Evolutionary conservation across 2,113 vertebrate species (phyloP).

Genomic region (Gracilinanus agilis): DNA sequence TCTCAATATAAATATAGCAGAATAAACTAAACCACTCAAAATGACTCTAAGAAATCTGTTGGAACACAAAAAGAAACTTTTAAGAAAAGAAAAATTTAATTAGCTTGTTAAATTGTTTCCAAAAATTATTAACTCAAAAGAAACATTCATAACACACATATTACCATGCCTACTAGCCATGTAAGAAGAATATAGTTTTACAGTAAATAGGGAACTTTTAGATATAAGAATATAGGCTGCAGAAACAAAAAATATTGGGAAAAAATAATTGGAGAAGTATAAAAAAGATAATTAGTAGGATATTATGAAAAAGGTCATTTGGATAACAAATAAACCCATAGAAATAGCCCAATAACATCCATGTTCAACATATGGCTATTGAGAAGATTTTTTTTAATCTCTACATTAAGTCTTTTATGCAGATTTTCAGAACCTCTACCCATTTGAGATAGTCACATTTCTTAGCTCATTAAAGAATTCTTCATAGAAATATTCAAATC

Average conservation of each 20-base stretch:
- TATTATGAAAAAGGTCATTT: neutral
- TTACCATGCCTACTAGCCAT: neutral
- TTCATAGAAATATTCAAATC: neutral
- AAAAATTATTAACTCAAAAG: neutral
- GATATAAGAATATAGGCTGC: neutral
- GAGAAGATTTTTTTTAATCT: neutral
- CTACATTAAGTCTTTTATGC: neutral
- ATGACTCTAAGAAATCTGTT: neutral
- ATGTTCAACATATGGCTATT: neutral
- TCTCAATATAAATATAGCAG: neutral
- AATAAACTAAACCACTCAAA: neutral
- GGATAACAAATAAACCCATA: neutral
- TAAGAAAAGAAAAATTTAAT: neutral
- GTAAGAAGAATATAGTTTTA: neutral
- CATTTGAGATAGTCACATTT: neutral
- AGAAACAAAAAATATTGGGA: neutral
- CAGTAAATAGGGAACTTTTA: neutral
- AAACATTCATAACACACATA: neutral
- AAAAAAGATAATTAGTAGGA: neutral
- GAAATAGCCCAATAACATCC: neutral
- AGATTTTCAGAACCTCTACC: neutral
- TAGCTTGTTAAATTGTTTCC: neutral
- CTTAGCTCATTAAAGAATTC: neutral
- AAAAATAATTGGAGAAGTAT: neutral
- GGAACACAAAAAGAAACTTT: neutral